Conservation (phyloP, 2,113 vertebrate species). For the Pionites leucogaster region DNA sequence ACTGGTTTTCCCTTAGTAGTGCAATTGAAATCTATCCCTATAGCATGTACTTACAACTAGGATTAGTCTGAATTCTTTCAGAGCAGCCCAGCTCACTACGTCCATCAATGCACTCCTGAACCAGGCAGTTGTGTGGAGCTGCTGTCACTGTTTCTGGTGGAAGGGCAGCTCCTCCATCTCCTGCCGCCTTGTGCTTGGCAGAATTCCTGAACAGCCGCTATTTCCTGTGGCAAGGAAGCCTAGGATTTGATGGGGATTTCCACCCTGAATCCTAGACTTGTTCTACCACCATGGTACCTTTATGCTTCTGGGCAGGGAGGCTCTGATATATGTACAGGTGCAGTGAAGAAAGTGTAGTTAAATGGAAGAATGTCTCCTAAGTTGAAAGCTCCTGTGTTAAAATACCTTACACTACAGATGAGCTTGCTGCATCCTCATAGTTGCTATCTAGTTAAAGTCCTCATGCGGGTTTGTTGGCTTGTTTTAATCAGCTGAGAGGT, state of each 20-base stretch:
- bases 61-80: not conserved
- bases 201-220: not conserved
- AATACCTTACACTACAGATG: not conserved
- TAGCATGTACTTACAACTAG: accelerated
- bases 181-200: not conserved
- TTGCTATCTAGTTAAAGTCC: not conserved
- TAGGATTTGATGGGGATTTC: not conserved
- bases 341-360: not conserved
- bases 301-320: not conserved
- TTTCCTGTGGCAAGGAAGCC: not conserved
- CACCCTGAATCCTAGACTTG: not conserved
- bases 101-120: accelerated
- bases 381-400: not conserved
- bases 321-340: not conserved
- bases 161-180: not conserved
- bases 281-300: not conserved
- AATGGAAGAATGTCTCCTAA: not conserved
- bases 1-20: not conserved
- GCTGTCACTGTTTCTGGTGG: not conserved
- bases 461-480: not conserved
- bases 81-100: not conserved
- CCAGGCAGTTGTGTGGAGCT: not conserved
- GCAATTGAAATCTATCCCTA: not conserved
- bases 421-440: not conserved
- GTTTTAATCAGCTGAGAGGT: not conserved